These are phyloP conservation scores for Ochropleura leucogaster DNA, from an alignment of 2,888 invertebrate species.

Conservation along the genomic window DNA sequence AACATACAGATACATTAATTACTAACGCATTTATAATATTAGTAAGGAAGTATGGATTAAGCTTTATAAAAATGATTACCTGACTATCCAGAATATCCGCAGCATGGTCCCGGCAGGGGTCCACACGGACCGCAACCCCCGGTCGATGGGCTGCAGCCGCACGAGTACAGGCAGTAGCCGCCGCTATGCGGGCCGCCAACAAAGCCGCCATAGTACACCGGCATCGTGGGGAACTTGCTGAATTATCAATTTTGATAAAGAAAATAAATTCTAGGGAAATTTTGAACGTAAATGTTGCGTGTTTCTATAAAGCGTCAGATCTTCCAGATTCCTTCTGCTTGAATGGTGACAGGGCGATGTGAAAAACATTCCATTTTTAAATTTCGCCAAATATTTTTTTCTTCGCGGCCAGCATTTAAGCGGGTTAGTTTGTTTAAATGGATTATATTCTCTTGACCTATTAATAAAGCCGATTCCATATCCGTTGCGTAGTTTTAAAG, in stretches of 20 bases:
- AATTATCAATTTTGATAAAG: slow-evolving; percentile 21
- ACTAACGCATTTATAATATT: too few relatives aligned
- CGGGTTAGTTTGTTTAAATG: too few relatives aligned
- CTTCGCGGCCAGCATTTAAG: not conserved
- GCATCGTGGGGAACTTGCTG: slow-evolving; percentile 69
- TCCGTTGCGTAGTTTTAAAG: too few relatives aligned
- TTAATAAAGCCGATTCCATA: too few relatives aligned
- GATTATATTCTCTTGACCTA: too few relatives aligned
- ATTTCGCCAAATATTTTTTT: not conserved
- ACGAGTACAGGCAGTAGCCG: slow-evolving; percentile 80
- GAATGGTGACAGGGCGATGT: not conserved
- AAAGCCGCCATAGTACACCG: slow-evolving; percentile 83
- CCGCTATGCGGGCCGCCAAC: slow-evolving; percentile 83
- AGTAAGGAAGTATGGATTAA: not conserved
- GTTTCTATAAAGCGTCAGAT: not conserved
- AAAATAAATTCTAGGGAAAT: not conserved
- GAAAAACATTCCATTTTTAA: slow-evolving; percentile 42
- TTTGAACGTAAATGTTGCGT: slow-evolving; percentile 18
- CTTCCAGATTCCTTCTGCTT: not conserved
- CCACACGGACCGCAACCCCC: slow-evolving; percentile 76
- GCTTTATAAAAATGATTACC: not conserved
- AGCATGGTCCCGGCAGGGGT: slow-evolving; percentile 73
- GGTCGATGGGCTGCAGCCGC: slow-evolving; percentile 68
- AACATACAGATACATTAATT: too few relatives aligned
- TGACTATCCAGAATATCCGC: slow-evolving; percentile 72